Percentiles rank a stretch among this genome's conserved stretches.
phyloP scores from a whole-genome alignment of 2,113 vertebrate genomes.

The Oenanthe oenanthe region DNA sequence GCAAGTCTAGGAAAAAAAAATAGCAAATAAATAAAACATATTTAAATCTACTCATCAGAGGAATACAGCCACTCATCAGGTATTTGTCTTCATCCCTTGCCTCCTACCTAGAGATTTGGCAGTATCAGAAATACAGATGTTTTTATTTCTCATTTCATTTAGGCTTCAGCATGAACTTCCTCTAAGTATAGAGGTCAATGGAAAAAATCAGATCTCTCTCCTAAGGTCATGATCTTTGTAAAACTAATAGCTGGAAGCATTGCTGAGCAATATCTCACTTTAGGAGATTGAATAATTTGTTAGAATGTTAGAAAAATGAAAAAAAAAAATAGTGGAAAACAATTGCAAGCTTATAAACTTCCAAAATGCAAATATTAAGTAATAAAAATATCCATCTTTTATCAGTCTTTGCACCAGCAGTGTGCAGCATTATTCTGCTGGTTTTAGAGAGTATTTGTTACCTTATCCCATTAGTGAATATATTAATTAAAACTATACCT shows the following conservation, averaged over 20 bases:
- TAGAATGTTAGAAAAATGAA: background rate
- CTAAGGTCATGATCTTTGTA: background rate
- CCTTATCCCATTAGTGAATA: background rate
- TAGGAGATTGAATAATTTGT: background rate
- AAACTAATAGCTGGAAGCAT: background rate
- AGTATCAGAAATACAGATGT: background rate
- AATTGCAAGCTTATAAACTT: background rate
- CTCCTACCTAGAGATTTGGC: background rate
- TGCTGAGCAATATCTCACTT: background rate
- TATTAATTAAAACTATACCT: background rate
- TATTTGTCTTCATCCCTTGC: background rate
- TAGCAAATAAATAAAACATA: background rate
- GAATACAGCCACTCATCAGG: background rate
- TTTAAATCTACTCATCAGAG: background rate
- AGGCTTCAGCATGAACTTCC: background rate
- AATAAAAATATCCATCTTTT: background rate
- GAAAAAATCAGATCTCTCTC: background rate
- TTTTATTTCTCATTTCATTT: background rate
- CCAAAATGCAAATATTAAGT: background rate
- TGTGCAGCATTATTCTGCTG: background rate
- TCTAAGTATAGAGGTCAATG: background rate
- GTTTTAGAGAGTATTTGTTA: background rate
- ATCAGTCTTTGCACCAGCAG: background rate
- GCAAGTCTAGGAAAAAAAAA: background rate
- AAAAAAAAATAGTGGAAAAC: background rate